These are phyloP conservation scores for Delphinus delphis DNA, from an alignment of 2,113 vertebrate species.

Conservation along the genomic window DNA sequence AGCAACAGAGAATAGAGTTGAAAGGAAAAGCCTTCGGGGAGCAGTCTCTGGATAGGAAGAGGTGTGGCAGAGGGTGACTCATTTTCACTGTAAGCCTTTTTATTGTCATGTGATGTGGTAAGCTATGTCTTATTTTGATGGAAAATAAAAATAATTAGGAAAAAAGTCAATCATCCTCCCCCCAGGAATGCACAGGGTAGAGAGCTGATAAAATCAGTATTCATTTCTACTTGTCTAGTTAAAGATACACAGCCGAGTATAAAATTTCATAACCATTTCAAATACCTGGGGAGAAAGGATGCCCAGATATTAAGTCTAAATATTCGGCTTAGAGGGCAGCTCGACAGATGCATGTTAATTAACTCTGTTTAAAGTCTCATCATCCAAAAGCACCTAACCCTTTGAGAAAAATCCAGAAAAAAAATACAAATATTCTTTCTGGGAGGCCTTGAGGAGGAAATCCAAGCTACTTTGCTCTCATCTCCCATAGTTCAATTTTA, in stretches of 20 bases:
- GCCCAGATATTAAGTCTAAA: background rate
- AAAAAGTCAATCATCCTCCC: conserved; percentile 51
- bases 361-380: background rate
- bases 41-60: background rate
- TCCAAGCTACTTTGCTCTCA: background rate
- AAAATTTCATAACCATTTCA: conserved; percentile 1
- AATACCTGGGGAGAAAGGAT: background rate
- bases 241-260: conserved; percentile 7
- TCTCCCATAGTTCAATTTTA: background rate
- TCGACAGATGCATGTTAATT: background rate
- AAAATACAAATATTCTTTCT: background rate
- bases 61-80: background rate
- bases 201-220: conserved; percentile 40
- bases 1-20: background rate
- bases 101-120: conserved; percentile 24
- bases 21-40: background rate
- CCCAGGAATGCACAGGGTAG: background rate
- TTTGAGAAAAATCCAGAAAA: background rate
- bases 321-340: background rate
- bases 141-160: conserved; percentile 49
- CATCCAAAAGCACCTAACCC: background rate
- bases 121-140: conserved; percentile 6
- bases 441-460: background rate
- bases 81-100: conserved; percentile 22
- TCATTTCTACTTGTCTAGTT: conserved; percentile 41